Evolutionary conservation across 1,140 invertebrate species (phyloP), one percentile per base, ranked within the genome.

Genomic region (Bicyclus anynana): DNA sequence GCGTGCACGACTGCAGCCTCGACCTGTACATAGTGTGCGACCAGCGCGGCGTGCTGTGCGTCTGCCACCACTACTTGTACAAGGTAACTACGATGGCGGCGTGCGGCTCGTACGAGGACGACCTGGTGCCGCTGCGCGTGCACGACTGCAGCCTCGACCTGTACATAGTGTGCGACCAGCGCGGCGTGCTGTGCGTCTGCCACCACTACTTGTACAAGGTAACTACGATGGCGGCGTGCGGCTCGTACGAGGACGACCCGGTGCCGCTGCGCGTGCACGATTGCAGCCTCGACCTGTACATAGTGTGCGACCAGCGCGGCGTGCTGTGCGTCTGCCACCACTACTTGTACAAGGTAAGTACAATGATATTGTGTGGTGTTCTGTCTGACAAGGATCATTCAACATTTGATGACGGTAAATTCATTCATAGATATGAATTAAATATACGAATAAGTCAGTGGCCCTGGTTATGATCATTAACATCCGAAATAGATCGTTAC

Each of bases 11-110:
- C 78, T 94, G 94, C 76, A 94, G 94, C 6, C 81, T 96, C 20
- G 94, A 96, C 89, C 88, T 96, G 5, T 92, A 94, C 64, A 94
- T 96, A 38, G 89, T 95, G 38, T 93, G 94, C 18, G 90, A 92
- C 27, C 91, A 91, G 56, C 83, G 87, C 5, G 95, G 95, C 53
- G 90, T 94, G 71, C 92, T 96, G 13, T 95, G 94, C 65, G 93
- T 96, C 40, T 96, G 95, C 69, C 95, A 96, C 86, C 94, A 96
- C 85, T 96, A 96, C 69, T 84, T 96, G 1, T 96, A 96, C 75
- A 93, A 95, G 80, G 93, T 93, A 51, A 87, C 13, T 14, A 35
- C 48, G n/a, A n/a, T n/a, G n/a, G 70, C 86, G 0, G 84, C 90
- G 20, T 93, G 91, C 71, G 91, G 91, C 53, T 91, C 91, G 37